These are phyloP conservation scores for Psittacula echo DNA, from an alignment of 2,797 vertebrate genomes.

Conservation along the genomic window DNA sequence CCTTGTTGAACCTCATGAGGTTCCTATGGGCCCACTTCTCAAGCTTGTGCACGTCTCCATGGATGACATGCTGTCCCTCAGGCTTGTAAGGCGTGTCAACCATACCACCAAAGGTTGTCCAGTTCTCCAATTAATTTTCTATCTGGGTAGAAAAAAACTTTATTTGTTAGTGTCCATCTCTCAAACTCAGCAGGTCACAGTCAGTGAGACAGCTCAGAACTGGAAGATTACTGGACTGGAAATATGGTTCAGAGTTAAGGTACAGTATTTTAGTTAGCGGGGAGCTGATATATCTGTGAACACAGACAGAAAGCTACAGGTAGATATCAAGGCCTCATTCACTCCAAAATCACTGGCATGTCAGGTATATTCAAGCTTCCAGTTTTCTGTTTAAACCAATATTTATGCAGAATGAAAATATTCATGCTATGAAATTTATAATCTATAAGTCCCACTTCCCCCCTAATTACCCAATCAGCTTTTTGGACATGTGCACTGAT, in stretches of 20 bases:
- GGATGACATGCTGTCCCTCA: not conserved
- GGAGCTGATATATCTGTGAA: not conserved
- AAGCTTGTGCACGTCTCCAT: not conserved
- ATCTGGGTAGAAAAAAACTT: not conserved
- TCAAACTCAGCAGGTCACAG: not conserved
- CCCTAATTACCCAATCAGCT: constrained; percentile 49
- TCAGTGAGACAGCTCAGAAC: not conserved
- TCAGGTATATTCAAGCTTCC: constrained; percentile 49
- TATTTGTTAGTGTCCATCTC: not conserved
- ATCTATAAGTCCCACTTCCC: constrained; percentile 28
- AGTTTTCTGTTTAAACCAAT: constrained; percentile 51
- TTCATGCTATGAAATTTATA: constrained; percentile 44
- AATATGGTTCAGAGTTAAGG: not conserved
- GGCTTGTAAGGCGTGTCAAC: not conserved
- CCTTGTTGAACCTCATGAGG: not conserved
- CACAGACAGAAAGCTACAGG: constrained; percentile 23
- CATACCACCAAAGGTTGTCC: not conserved
- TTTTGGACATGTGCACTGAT: constrained; percentile 11
- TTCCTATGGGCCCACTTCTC: not conserved
- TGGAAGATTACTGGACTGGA: not conserved
- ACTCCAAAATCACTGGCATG: constrained; percentile 11
- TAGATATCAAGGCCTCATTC: constrained; percentile 62
- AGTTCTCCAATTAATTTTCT: not conserved
- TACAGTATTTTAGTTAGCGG: not conserved
- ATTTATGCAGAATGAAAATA: constrained; percentile 65